Evolutionary conservation across 2,113 vertebrate genomes (phyloP), one percentile per base, ranked within the genome.

Genomic region (Maccullochella peelii): DNA sequence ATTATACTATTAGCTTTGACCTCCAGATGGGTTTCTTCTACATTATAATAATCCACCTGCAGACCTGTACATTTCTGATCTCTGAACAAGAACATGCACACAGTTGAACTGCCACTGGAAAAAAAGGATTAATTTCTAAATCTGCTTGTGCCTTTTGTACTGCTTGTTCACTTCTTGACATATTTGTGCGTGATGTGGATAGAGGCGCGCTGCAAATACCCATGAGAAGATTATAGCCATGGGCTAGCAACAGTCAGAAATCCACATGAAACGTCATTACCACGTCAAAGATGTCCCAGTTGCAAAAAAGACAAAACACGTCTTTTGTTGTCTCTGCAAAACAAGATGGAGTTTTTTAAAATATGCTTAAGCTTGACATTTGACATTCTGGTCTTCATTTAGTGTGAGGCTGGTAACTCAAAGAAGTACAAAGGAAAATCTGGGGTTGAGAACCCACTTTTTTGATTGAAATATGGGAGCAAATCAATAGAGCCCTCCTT

Each of bases 401-500:
- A 30, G 73, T n/a, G 38, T 67, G 36, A 84, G 49, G 27, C 71
- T 87, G 83, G 77, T 81, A 81, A 86, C 85, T 87, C 69, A 84
- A 36, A 40, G 70, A 82, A 5, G 68, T 73, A 59, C n/a, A 73
- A n/a, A 72, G 54, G 61, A 82, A 77, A 85, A 86, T 82, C 47
- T 72, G 44, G 42, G 80, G 71, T 85, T 82, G 66, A 70, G 86
- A 89, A 87, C 65, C 87, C 69, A 40, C 70, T 85, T 82, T 92
- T 91, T 83, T 88, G 82, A 86, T 90, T 88, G 86, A 92, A 91
- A 89, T 88, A 68, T 77, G 6, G 88, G 77, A 86, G 76, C 75
- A 88, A 91, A 94, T 96, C 94, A 91, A 94, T 95, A 91, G 30
- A 82, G 82, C 73, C 87, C 82, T 91, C 80, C 80, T 88, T 80